Conservation (phyloP, 2,797 vertebrate species). For the Eutrigla gurnardus region DNA sequence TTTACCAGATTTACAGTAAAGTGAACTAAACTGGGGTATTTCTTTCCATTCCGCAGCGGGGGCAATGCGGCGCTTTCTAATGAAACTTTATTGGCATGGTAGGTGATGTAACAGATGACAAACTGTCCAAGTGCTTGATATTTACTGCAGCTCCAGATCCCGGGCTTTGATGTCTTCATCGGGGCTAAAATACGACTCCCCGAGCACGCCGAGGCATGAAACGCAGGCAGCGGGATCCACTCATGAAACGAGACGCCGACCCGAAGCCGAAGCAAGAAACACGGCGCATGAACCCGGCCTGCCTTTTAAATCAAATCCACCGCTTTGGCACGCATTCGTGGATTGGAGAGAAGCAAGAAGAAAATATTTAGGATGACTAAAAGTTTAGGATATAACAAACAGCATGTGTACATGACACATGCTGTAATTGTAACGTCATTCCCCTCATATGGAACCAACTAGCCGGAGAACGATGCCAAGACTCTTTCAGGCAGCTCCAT, state of each 20-base stretch:
- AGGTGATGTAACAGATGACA: constrained; percentile 83
- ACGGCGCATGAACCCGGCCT: constrained; percentile 21
- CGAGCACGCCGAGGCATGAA: constrained; percentile 62
- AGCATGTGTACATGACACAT: constrained; percentile 57
- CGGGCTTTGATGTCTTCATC: constrained; percentile 79
- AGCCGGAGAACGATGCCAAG: constrained; percentile 42
- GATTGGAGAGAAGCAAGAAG: constrained; percentile 1
- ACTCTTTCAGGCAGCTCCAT: constrained; percentile 42
- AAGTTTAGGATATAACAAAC: constrained; percentile 49
- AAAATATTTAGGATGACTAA: constrained; percentile 46
- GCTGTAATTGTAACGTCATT: constrained; percentile 52
- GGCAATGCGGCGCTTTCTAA: constrained; percentile 64
- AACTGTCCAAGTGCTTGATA: constrained; percentile 74
- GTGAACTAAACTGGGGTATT: constrained; percentile 52
- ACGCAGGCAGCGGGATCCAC: constrained; percentile 49
- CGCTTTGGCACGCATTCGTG: constrained; percentile 32
- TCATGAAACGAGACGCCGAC: constrained; percentile 56
- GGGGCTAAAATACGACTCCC: constrained; percentile 75
- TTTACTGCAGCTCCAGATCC: constrained; percentile 75
- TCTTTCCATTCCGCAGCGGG: constrained; percentile 67
- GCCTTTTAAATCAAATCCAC: constrained; percentile 54
- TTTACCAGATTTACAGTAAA: constrained; percentile 38
- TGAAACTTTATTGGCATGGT: constrained; percentile 78
- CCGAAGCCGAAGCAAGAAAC: constrained; percentile 45
- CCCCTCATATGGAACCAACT: constrained; percentile 65